Conservation (phyloP, 2,888 invertebrate genomes). For the Cerceris ruficornis region DNA sequence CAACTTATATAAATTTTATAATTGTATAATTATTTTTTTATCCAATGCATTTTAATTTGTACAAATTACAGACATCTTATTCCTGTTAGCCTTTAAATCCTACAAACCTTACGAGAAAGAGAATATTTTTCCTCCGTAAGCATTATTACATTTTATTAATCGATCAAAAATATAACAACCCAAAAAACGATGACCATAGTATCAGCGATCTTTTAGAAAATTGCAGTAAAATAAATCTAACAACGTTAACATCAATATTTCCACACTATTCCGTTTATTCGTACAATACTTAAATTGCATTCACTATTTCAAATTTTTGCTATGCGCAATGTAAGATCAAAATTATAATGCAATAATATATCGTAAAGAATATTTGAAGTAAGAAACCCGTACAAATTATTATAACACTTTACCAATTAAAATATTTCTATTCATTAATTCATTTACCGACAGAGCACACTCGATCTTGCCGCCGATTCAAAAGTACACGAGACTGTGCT, state of each 20-base stretch:
- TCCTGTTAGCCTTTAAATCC: background rate
- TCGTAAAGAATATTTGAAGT: too few relatives aligned
- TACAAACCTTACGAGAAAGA: background rate
- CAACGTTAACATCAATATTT: too few relatives aligned
- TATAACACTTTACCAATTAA: background rate
- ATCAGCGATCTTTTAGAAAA: too few relatives aligned
- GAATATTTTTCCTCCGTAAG: background rate
- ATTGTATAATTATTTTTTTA: background rate
- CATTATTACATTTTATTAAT: background rate
- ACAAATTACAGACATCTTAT: background rate
- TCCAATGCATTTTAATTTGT: background rate
- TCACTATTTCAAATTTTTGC: too few relatives aligned
- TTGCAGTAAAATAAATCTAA: too few relatives aligned
- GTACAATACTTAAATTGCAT: too few relatives aligned
- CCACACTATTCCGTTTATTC: too few relatives aligned
- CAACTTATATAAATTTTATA: conserved; percentile 1
- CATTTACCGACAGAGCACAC: background rate
- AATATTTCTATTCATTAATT: background rate
- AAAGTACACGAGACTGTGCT: background rate
- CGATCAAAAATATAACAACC: background rate
- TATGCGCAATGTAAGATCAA: too few relatives aligned
- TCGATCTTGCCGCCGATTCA: background rate
- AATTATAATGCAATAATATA: too few relatives aligned
- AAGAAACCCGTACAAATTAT: too few relatives aligned
- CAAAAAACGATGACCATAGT: too few relatives aligned